These are phyloP conservation scores for Actinia tenebrosa DNA, from an alignment of 64 coral and sea anemone genomes.

Conservation along the genomic window DNA sequence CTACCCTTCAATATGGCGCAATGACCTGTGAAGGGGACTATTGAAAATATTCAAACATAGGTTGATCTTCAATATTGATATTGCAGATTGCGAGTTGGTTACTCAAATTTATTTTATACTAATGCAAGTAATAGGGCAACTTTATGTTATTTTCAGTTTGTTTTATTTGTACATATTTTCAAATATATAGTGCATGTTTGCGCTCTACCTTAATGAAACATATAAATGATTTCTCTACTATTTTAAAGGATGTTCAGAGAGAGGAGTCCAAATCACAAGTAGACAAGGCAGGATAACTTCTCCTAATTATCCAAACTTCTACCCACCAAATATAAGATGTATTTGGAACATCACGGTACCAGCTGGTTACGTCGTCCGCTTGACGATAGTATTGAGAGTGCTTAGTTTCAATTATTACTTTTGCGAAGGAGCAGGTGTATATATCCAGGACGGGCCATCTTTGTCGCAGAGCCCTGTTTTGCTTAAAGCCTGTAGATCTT, in stretches of 20 bases:
- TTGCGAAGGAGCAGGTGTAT: not conserved
- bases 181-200: too few relatives aligned
- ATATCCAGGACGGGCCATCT: not conserved
- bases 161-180: too few relatives aligned
- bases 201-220: too few relatives aligned
- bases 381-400: not conserved
- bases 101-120: too few relatives aligned
- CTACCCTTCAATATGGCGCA: too few relatives aligned
- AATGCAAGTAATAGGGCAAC: too few relatives aligned
- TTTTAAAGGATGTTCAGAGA: not conserved
- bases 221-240: too few relatives aligned
- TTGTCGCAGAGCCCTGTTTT: not conserved
- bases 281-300: not conserved
- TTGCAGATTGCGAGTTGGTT: too few relatives aligned
- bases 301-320: conserved; percentile 47
- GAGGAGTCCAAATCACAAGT: not conserved
- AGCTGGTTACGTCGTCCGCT: conserved; percentile 1
- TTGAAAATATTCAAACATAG: too few relatives aligned
- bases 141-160: too few relatives aligned
- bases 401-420: not conserved
- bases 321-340: conserved; percentile 45
- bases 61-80: too few relatives aligned
- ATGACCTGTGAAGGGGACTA: too few relatives aligned
- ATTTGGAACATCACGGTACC: conserved; percentile 62
- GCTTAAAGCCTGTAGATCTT: not conserved